A percentile compares a stretch with the other conserved stretches of the same genome.
These are phyloP conservation scores for Caenorhabditis virilis DNA, from an alignment of 2,888 invertebrate species.

Conservation along the genomic window DNA sequence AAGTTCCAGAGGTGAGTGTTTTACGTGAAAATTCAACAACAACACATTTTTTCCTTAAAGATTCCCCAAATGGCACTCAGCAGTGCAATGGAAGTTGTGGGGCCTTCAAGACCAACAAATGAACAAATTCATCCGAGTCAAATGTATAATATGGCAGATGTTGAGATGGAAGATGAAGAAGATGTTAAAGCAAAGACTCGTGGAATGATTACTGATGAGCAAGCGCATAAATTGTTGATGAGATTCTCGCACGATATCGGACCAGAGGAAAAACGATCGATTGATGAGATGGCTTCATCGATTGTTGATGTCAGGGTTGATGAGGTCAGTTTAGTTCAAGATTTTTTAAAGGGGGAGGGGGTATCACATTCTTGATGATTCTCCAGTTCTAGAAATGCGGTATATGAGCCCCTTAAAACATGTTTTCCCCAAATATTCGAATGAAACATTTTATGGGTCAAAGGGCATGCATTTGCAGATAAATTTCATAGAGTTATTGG, in stretches of 20 bases:
- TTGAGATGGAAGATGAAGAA: constrained; percentile 8
- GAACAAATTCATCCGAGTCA: constrained; percentile 40
- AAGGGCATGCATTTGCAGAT: not conserved
- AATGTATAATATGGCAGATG: constrained; percentile 33
- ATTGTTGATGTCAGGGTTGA: constrained; percentile 65
- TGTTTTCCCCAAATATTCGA: not conserved
- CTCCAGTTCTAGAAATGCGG: not conserved
- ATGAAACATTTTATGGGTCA: not conserved
- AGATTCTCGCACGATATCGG: constrained; percentile 50
- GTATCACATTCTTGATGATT: no score
- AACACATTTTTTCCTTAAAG: not conserved
- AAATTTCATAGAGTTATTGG: no score
- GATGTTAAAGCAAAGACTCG: not conserved
- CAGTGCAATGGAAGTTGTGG: constrained; percentile 38
- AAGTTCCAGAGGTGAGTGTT: not conserved
- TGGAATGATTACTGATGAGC: constrained; percentile 19
- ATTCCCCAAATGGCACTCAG: constrained; percentile 33
- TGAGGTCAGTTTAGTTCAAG: constrained; percentile 23
- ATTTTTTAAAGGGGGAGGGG: no score
- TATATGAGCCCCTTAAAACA: not conserved
- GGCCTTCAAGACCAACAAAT: constrained; percentile 41
- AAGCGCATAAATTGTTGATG: constrained; percentile 47
- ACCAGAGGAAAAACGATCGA: constrained; percentile 41
- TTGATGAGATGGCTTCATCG: constrained; percentile 54
- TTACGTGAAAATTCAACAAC: not conserved